These are phyloP conservation scores for Chaetodon auriga DNA, from an alignment of 2,113 vertebrate species.

Conservation along the genomic window DNA sequence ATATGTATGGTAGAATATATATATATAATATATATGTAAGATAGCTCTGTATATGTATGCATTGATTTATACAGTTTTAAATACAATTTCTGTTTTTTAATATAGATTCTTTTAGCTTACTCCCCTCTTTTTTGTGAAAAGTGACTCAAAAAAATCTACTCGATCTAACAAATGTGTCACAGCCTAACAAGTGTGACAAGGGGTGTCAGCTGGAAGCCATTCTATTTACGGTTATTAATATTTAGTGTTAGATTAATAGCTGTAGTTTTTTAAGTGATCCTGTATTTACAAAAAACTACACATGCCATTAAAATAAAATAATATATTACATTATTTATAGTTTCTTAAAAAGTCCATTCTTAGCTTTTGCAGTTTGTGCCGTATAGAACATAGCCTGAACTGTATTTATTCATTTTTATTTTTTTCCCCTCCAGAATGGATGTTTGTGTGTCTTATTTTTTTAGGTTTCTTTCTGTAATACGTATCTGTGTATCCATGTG, in stretches of 20 bases:
- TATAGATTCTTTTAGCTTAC: conserved; percentile 80
- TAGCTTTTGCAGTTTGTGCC: conserved; percentile 91
- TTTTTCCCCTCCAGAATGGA: conserved; percentile 59
- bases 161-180: conserved; percentile 86
- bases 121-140: conserved; percentile 86
- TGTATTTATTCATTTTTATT: conserved; percentile 80
- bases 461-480: conserved; percentile 41
- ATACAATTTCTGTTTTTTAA: conserved; percentile 76
- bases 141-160: conserved; percentile 89
- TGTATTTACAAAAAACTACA: conserved; percentile 96
- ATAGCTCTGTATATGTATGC: conserved; percentile 76
- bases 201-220: conserved; percentile 96
- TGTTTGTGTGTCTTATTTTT: conserved; percentile 77
- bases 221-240: conserved; percentile 91
- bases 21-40: conserved; percentile 71
- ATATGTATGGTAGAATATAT: conserved; percentile 67
- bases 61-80: conserved; percentile 79
- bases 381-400: conserved; percentile 89
- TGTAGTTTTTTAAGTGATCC: conserved; percentile 86
- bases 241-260: conserved; percentile 87
- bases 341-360: conserved; percentile 94
- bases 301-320: conserved; percentile 98
- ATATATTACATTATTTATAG: conserved; percentile 99
- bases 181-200: conserved; percentile 87
- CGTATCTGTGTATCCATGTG: conserved; percentile 60